Percentiles rank a stretch among this genome's conserved stretches.
phyloP scores from a whole-genome alignment of 2,113 vertebrate species.

The Ochotona princeps region DNA sequence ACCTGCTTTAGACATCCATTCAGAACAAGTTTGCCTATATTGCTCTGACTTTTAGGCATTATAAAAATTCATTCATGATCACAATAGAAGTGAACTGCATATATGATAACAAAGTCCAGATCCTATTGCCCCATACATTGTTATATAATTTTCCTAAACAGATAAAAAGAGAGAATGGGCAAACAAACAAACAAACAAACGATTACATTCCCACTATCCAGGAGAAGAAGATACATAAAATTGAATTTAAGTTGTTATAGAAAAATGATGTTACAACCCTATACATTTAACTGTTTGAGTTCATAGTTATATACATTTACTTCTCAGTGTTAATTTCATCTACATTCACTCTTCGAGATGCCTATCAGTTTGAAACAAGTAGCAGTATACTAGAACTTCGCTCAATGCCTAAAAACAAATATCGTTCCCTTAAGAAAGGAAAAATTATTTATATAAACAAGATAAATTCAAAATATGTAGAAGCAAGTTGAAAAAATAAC shows the following conservation, averaged over 20 bases:
- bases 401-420: conserved; percentile 16
- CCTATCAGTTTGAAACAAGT: not conserved
- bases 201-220: not conserved
- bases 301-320: not conserved
- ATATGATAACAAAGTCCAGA: not conserved
- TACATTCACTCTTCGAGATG: not conserved
- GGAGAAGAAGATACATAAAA: not conserved
- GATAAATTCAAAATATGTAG: conserved; percentile 23
- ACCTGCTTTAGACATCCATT: not conserved
- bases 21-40: not conserved
- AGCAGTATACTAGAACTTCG: not conserved
- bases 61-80: not conserved
- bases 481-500: conserved; percentile 16
- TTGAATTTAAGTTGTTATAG: conserved; percentile 1
- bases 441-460: conserved; percentile 9
- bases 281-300: not conserved
- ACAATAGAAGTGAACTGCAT: not conserved
- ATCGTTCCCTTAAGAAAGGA: not conserved
- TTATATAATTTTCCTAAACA: not conserved
- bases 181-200: no score
- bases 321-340: not conserved
- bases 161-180: not conserved
- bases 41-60: not conserved
- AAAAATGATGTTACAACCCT: not conserved
- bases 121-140: not conserved